These are phyloP conservation scores for Sarotherodon lohbergeri DNA, from an alignment of 2,113 vertebrate genomes.

Conservation along the genomic window DNA sequence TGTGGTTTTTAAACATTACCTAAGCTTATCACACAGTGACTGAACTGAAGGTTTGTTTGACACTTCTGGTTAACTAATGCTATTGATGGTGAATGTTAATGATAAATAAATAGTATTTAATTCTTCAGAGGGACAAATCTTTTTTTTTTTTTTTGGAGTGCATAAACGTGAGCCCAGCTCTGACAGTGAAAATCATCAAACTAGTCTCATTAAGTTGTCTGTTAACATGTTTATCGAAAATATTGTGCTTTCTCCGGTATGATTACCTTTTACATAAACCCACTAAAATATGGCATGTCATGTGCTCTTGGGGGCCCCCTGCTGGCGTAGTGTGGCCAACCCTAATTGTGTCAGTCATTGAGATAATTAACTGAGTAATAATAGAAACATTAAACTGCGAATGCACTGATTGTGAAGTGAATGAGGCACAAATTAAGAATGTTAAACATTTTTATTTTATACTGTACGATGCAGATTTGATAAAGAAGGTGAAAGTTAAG, in stretches of 20 bases:
- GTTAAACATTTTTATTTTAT: background rate
- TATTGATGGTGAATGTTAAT: background rate
- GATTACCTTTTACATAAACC: background rate
- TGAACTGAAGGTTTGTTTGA: background rate
- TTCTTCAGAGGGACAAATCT: background rate
- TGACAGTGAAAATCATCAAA: background rate
- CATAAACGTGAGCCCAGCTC: background rate
- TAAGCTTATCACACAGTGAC: background rate
- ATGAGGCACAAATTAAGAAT: background rate
- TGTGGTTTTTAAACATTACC: background rate
- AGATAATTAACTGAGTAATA: background rate
- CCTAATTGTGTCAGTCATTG: background rate
- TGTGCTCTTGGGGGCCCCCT: background rate
- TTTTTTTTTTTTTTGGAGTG: rapidly evolving
- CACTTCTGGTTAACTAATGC: background rate
- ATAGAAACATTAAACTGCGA: background rate
- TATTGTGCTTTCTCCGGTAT: background rate
- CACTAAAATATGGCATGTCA: background rate
- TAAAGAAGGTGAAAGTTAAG: background rate
- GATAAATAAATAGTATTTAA: background rate
- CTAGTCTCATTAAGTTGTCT: background rate
- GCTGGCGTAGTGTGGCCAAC: background rate
- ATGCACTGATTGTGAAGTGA: background rate
- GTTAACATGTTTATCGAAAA: background rate
- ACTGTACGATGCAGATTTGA: background rate